These are phyloP conservation scores for Tinea trinotella DNA, from an alignment of 2,888 invertebrate species.

Conservation along the genomic window DNA sequence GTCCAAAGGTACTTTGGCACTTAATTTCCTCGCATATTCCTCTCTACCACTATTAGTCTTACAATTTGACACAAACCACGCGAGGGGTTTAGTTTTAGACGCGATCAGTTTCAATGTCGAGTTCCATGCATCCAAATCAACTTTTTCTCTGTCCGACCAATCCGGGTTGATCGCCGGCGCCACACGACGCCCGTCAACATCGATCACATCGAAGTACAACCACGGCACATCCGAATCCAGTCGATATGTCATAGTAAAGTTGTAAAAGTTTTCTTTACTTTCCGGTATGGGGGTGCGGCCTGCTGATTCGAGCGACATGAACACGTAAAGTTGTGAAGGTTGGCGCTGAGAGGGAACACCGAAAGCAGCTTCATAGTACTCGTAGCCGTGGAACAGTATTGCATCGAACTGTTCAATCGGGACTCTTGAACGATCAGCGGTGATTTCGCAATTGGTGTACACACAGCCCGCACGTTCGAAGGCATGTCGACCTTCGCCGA, in stretches of 20 bases:
- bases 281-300: conserved; percentile 26
- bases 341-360: conserved; percentile 43
- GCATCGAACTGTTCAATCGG: conserved; percentile 58
- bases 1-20: conserved; percentile 71
- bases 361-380: conserved; percentile 34
- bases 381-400: conserved; percentile 62
- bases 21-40: conserved; percentile 56
- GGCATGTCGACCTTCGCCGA: conserved; percentile 46
- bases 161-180: conserved; percentile 37
- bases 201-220: conserved; percentile 45
- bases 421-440: conserved; percentile 37
- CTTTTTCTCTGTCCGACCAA: conserved; percentile 21
- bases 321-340: conserved; percentile 60
- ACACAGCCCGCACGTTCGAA: conserved; percentile 34
- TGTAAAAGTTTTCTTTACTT: conserved; percentile 55
- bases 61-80: conserved; percentile 74
- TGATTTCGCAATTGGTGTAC: conserved; percentile 53
- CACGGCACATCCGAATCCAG: conserved; percentile 61
- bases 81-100: conserved; percentile 58
- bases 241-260: conserved; percentile 71
- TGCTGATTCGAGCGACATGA: conserved; percentile 58
- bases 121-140: not conserved
- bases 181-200: conserved; percentile 30
- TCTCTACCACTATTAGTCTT: conserved; percentile 51
- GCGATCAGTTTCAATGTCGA: conserved; percentile 19